Base-by-base conservation (phyloP, 1,140 invertebrate species). In the Vanessa tameamea region DNA sequence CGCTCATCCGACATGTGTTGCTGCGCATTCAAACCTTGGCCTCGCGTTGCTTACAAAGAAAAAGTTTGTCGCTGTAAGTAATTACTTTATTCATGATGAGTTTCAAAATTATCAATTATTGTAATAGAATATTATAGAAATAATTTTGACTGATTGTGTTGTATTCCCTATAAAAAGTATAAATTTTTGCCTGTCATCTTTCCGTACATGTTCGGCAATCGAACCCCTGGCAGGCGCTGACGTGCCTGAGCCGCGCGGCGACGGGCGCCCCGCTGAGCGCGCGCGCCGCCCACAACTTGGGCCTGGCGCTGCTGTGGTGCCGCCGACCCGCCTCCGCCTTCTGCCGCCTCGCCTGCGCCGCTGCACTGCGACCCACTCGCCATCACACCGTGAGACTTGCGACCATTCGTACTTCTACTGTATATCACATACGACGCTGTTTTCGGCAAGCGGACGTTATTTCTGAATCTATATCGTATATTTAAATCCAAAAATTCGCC, bases 1-100 rank as follows among this genome's bases (percentile, higher is more conserved):
- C 0, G 89, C 87, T 1, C 90, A 92, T 64, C 87, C 89, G 0
- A 83, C 81, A 0, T 92, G 90, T 64, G 89, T 92, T 0, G 90
- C 90, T 2, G 89, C 88, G 3, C 88, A 92, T 23, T 77, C 84
- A 0, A 87, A 92, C 43, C 74, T 92, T 2, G 90, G 89, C 11
- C 70, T 92, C 6, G 90, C 89, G 50, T 78, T 92, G 73, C 48
- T 91, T 31, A 80, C 82, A 0, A 92, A 91, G 78, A 90, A 89
- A 79, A 92, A 92, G 55, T 92, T 86, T 78, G 73, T 92, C 47
- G 90, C 90, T 20, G 90, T 92, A 55, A 83, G 85, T 84, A 9
- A 43, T 8, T 43, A 43, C 37, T 1, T 43, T 43, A 9, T 9
- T 43, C 37, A 43, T 31, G 3, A 31, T 31, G 3, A 3, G 6